Conservation (phyloP, 2,113 vertebrate genomes). For the Cyanistes caeruleus region DNA sequence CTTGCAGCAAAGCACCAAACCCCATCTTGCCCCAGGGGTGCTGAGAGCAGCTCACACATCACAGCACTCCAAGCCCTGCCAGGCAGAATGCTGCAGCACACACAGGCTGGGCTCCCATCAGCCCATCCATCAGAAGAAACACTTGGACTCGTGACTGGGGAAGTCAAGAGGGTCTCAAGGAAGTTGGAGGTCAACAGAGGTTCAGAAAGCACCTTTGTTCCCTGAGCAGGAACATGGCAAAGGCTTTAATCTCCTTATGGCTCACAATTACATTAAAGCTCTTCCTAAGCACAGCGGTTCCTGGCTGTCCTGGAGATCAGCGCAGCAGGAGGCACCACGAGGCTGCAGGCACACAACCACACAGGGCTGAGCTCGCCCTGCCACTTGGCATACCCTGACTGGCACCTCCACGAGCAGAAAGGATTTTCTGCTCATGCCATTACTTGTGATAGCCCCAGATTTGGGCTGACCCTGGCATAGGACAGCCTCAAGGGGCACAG, state of each 20-base stretch:
- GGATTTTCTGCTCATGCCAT: not conserved
- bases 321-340: not conserved
- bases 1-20: not conserved
- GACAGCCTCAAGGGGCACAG: not conserved
- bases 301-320: not conserved
- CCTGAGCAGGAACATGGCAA: not conserved
- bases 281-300: not conserved
- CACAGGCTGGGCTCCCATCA: fast-evolving
- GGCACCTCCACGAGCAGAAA: fast-evolving
- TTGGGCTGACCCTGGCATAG: fast-evolving
- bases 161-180: conserved; percentile 48
- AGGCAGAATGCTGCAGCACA: fast-evolving
- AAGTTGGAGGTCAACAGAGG: conserved; percentile 45
- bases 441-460: not conserved
- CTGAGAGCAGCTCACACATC: fast-evolving
- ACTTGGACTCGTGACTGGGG: not conserved
- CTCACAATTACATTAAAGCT: conserved; percentile 18
- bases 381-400: not conserved
- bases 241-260: conserved; percentile 39
- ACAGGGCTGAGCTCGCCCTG: not conserved
- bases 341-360: not conserved
- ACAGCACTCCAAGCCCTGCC: fast-evolving
- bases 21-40: fast-evolving
- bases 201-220: conserved; percentile 35
- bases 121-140: not conserved